phyloP scores from a whole-genome alignment of 2,797 vertebrate genomes.

The Halcyon smyrnensis region DNA sequence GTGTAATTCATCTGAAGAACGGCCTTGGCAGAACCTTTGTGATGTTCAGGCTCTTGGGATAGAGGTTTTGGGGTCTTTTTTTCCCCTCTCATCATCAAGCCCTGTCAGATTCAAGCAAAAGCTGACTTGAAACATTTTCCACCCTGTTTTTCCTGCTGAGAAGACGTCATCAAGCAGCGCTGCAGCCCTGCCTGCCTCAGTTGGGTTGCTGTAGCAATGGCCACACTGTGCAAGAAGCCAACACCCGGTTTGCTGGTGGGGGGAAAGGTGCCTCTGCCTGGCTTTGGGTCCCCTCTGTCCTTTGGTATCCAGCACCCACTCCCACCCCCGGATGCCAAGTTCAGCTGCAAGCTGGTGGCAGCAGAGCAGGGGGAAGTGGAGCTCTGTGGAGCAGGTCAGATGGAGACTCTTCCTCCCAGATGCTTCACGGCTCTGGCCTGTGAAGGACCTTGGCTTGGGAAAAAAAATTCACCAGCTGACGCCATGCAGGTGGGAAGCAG shows the following conservation, averaged over 20 bases:
- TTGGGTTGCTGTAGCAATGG: background rate
- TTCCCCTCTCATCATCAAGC: background rate
- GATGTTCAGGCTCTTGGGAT: background rate
- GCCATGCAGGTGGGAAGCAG: rapidly evolving
- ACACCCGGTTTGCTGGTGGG: rapidly evolving
- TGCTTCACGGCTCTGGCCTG: background rate
- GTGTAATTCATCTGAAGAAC: background rate
- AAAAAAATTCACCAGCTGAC: background rate
- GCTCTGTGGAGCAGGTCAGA: background rate
- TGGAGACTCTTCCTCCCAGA: background rate
- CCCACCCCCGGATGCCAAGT: background rate
- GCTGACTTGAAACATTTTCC: background rate
- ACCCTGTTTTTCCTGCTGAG: background rate
- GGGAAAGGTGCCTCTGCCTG: background rate
- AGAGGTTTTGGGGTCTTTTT: background rate
- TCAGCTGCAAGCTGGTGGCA: background rate
- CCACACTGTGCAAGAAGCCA: rapidly evolving
- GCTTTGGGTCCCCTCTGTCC: background rate
- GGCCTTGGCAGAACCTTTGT: background rate
- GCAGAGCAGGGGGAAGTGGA: background rate
- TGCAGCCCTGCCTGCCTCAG: background rate
- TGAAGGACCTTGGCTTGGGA: background rate
- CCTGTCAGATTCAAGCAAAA: background rate
- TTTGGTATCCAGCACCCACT: background rate
- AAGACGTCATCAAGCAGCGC: background rate